Evolutionary conservation across 2,797 vertebrate genomes (phyloP).

Genomic region (Ispidina lecontei): DNA sequence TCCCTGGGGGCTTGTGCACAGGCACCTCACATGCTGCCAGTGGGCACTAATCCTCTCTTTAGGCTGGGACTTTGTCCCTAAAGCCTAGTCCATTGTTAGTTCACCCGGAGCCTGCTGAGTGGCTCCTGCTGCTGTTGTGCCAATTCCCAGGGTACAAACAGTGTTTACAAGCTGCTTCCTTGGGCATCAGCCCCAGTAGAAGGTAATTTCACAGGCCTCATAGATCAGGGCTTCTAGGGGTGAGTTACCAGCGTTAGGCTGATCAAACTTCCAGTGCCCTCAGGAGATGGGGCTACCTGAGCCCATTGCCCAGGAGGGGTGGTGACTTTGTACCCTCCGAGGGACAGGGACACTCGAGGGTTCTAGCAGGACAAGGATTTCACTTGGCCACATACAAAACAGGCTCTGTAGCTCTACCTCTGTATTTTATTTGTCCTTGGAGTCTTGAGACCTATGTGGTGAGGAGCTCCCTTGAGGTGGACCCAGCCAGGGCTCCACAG

Average conservation of each 20-base stretch:
- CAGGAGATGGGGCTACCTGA: neutral
- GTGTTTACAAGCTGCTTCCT: neutral
- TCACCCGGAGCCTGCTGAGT: neutral
- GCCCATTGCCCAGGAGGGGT: neutral
- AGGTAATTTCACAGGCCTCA: neutral
- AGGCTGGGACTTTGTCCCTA: neutral
- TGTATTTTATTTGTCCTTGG: neutral
- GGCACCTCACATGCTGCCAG: fast-evolving
- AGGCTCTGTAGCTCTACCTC: neutral
- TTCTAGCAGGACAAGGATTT: neutral
- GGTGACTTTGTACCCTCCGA: neutral
- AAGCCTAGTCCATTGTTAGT: neutral
- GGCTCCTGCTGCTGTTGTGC: neutral
- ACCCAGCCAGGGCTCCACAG: neutral
- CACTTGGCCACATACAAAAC: neutral
- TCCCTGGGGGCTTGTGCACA: neutral
- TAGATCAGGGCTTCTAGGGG: neutral
- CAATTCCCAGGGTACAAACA: neutral
- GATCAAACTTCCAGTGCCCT: neutral
- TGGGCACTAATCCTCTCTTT: fast-evolving
- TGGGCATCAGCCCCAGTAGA: neutral
- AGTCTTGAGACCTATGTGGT: neutral
- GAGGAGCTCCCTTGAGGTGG: neutral
- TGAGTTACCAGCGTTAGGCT: neutral
- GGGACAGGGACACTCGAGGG: neutral